These are phyloP conservation scores for Mythimna impura DNA, from an alignment of 2,888 invertebrate genomes.

Conservation along the genomic window DNA sequence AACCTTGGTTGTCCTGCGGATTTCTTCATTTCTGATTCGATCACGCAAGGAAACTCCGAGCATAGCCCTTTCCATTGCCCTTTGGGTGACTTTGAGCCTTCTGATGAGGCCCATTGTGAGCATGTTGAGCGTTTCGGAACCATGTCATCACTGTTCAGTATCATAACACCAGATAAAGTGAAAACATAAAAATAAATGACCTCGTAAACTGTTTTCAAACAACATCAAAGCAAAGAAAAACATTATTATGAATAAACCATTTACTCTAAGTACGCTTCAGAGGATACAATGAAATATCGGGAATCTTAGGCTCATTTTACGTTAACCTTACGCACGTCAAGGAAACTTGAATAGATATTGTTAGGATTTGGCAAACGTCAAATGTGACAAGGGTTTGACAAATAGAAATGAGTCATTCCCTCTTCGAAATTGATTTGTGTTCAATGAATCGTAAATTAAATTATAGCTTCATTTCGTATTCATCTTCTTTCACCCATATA, in stretches of 20 bases:
- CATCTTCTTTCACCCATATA: not conserved
- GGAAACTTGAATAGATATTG: constrained; percentile 12
- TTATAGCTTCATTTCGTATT: not conserved
- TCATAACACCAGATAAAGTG: not conserved
- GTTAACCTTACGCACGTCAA: constrained; percentile 1
- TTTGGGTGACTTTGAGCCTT: too few relatives aligned
- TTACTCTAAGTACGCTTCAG: constrained; percentile 18
- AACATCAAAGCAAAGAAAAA: constrained; percentile 13
- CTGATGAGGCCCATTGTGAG: too few relatives aligned
- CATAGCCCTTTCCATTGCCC: too few relatives aligned
- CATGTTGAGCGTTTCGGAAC: too few relatives aligned
- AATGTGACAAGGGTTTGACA: constrained; percentile 29
- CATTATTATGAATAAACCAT: not conserved
- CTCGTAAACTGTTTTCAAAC: not conserved
- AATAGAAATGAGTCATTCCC: constrained; percentile 3
- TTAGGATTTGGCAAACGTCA: constrained; percentile 19
- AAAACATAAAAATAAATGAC: constrained; percentile 1
- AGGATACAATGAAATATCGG: not conserved
- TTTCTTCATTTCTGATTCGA: too few relatives aligned
- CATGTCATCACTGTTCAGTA: not conserved
- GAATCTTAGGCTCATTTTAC: not conserved
- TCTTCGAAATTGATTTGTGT: constrained; percentile 1
- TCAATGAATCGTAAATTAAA: constrained; percentile 7
- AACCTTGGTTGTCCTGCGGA: too few relatives aligned
- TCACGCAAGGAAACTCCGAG: too few relatives aligned